Evolutionary conservation across 2,113 vertebrate species (phyloP).

Genomic region (Trichomycterus rosablanca): DNA sequence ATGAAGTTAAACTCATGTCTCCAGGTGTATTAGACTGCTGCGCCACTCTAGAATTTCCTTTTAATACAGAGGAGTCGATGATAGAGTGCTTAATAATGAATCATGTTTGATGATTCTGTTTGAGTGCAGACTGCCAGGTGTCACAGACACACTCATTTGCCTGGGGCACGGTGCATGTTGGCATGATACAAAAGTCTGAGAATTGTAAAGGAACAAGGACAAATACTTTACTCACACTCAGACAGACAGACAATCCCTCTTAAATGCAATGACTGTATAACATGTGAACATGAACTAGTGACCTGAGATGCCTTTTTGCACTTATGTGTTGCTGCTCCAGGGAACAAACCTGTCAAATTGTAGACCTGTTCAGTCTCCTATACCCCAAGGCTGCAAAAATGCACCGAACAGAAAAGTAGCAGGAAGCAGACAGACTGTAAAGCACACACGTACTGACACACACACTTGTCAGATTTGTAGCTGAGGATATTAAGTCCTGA

Average conservation of each 20-base stretch:
- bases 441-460: constrained; percentile 18
- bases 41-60: too few species aligned
- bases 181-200: constrained; percentile 33
- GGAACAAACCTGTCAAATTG: constrained; percentile 7
- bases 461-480: constrained; percentile 4
- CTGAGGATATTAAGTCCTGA: constrained; percentile 28
- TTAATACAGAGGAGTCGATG: constrained; percentile 14
- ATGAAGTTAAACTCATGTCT: too few species aligned
- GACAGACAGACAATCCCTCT: constrained; percentile 4
- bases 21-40: too few species aligned
- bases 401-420: constrained; percentile 38
- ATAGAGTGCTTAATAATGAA: constrained; percentile 28
- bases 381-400: constrained; percentile 43
- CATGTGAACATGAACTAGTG: constrained; percentile 17
- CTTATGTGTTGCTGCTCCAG: background rate
- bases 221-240: constrained; percentile 25
- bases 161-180: constrained; percentile 6
- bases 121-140: constrained; percentile 13
- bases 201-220: constrained; percentile 17
- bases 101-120: constrained; percentile 33
- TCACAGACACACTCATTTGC: constrained; percentile 38
- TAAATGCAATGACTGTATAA: constrained; percentile 11
- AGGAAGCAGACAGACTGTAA: too few species aligned
- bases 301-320: constrained; percentile 8
- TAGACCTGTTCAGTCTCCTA: constrained; percentile 45